phyloP scores from a whole-genome alignment of 2,113 vertebrate genomes.

The Rhagologus leucostigma region DNA sequence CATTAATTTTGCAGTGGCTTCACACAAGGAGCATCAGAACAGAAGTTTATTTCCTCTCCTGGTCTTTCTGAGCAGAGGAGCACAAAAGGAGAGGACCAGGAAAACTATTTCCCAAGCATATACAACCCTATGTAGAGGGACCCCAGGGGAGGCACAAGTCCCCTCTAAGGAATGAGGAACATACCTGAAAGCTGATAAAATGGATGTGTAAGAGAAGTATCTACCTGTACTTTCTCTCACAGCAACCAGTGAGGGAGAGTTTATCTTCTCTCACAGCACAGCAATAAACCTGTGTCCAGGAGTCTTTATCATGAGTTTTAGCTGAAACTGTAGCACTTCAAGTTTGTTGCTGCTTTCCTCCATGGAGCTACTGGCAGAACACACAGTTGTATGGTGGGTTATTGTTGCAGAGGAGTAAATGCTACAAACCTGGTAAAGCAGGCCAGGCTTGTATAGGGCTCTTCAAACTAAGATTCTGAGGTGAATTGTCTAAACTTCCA shows the following conservation, averaged over 20 bases:
- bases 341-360: not conserved
- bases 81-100: not conserved
- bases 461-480: not conserved
- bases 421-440: not conserved
- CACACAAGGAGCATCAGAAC: fast-evolving
- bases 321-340: not conserved
- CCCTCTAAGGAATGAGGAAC: not conserved
- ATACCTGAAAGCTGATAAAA: not conserved
- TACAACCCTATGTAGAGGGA: not conserved
- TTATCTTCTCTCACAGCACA: not conserved
- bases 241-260: not conserved
- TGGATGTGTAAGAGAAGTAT: not conserved
- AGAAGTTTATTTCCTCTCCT: not conserved
- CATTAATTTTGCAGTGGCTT: not conserved
- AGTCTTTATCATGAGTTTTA: not conserved
- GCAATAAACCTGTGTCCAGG: not conserved
- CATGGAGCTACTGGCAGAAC: not conserved
- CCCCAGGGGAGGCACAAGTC: fast-evolving
- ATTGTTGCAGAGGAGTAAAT: not conserved
- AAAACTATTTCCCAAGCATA: not conserved
- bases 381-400: not conserved
- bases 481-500: not conserved
- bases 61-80: not conserved
- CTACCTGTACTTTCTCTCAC: not conserved
- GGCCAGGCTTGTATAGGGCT: not conserved